Evolutionary conservation across 92 coral and sea anemone genomes (phyloP).

Genomic region (Scolanthus callimorphus): DNA sequence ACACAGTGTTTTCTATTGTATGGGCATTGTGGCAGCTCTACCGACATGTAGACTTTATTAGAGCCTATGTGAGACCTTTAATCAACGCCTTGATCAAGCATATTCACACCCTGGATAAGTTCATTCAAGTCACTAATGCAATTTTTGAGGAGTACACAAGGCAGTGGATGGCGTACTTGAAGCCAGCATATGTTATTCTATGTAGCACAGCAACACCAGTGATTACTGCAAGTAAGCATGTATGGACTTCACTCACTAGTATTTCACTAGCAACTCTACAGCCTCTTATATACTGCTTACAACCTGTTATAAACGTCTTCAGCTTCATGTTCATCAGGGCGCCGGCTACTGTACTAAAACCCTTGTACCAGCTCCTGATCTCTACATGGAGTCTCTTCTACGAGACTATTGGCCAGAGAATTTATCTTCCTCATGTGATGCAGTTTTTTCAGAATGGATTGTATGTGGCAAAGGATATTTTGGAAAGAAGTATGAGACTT

Average conservation of each 20-base stretch:
- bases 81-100: slow-evolving; percentile 79
- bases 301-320: slow-evolving; percentile 48
- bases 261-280: slow-evolving; percentile 24
- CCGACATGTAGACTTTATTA: slow-evolving; percentile 89
- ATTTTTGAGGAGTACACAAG: slow-evolving; percentile 81
- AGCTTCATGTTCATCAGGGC: slow-evolving; percentile 48
- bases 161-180: slow-evolving; percentile 88
- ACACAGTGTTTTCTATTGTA: slow-evolving; percentile 75
- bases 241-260: slow-evolving; percentile 41
- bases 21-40: slow-evolving; percentile 99
- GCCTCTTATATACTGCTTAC: slow-evolving; percentile 35
- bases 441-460: slow-evolving; percentile 15
- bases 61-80: slow-evolving; percentile 77
- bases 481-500: slow-evolving; percentile 70
- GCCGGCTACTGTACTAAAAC: slow-evolving; percentile 50
- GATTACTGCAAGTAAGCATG: slow-evolving; percentile 37
- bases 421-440: slow-evolving; percentile 43
- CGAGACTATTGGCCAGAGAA: slow-evolving; percentile 37
- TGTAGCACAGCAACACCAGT: slow-evolving; percentile 75
- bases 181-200: slow-evolving; percentile 79
- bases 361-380: slow-evolving; percentile 32
- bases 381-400: slow-evolving; percentile 51
- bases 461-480: slow-evolving; percentile 37
- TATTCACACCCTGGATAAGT: slow-evolving; percentile 67
- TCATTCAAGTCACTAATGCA: slow-evolving; percentile 61